A percentile compares a stretch with the other conserved stretches of the same genome.
Conservation (phyloP, 2,888 invertebrate genomes). For the Scaptodrosophila latifasciaeformis region DNA sequence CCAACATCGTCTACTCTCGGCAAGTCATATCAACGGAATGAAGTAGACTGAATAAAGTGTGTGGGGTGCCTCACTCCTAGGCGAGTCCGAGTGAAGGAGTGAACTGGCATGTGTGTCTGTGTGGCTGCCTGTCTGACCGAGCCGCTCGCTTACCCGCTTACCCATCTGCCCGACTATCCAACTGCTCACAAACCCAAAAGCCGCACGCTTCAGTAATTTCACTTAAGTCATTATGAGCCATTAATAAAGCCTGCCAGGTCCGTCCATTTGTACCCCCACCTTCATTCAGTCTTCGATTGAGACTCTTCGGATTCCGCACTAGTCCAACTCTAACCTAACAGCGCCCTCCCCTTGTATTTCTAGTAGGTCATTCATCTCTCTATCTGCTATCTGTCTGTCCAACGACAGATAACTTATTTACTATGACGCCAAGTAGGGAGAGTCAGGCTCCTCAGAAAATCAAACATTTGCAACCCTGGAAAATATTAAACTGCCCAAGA, state of each 20-base stretch:
- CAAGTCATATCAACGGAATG: too few relatives aligned
- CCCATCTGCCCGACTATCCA: too few relatives aligned
- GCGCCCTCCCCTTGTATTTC: conserved; percentile 10
- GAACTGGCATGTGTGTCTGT: conserved; percentile 6
- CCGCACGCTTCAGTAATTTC: conserved; percentile 72
- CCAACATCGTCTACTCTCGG: too few relatives aligned
- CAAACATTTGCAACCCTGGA: too few relatives aligned
- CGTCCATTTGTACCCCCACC: conserved; percentile 11
- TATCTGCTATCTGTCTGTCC: conserved; percentile 10
- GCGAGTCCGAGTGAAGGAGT: conserved; percentile 11
- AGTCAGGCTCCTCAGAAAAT: too few relatives aligned
- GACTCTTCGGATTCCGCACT: neutral
- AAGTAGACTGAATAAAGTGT: too few relatives aligned
- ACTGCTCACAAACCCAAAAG: conserved; percentile 12
- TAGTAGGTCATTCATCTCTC: too few relatives aligned
- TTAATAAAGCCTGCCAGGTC: conserved; percentile 56
- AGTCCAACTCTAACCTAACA: neutral
- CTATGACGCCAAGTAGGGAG: too few relatives aligned
- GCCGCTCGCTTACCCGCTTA: too few relatives aligned
- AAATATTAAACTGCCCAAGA: too few relatives aligned
- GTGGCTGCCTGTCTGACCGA: conserved; percentile 21
- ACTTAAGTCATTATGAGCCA: conserved; percentile 70
- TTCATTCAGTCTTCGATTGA: too few relatives aligned
- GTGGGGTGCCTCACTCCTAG: too few relatives aligned
- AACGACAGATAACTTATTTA: conserved; percentile 4